phyloP scores from a whole-genome alignment of 2,888 invertebrate genomes.

The Drepana falcataria region DNA sequence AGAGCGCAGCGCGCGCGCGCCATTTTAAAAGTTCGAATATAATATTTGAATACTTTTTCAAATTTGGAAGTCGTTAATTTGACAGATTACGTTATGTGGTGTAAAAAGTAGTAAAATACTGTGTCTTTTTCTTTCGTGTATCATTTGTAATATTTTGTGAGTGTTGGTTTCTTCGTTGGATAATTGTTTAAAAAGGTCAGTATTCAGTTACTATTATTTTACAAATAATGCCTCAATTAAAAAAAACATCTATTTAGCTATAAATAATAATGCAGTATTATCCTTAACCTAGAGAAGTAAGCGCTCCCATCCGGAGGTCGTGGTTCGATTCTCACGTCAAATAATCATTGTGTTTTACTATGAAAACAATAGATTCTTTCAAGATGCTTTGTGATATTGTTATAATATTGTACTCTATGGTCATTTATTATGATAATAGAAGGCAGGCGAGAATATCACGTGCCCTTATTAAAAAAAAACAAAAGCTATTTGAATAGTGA shows the following conservation, averaged over 20 bases:
- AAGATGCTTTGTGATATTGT: not conserved
- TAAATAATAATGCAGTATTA: no score
- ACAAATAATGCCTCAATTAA: no score
- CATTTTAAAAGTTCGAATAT: conserved; percentile 10
- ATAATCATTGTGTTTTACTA: not conserved
- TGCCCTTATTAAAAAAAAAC: not conserved
- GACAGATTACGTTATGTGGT: not conserved
- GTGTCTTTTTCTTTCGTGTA: not conserved
- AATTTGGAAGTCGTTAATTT: no score
- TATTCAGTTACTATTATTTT: not conserved
- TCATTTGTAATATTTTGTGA: not conserved
- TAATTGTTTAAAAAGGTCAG: conserved; percentile 2
- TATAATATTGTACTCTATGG: not conserved
- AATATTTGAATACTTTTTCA: not conserved
- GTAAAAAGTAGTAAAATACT: not conserved
- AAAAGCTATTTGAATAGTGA: not conserved
- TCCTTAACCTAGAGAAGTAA: not conserved
- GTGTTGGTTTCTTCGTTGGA: not conserved
- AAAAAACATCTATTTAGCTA: no score
- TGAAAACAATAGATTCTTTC: not conserved
- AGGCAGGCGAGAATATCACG: not conserved
- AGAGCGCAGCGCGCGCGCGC: conserved; percentile 16
- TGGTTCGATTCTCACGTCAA: not conserved
- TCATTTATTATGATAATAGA: not conserved
- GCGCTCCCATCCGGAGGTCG: not conserved